Conservation (phyloP, 2,888 invertebrate species). For the Kuschelorhynchus macadamiae region DNA sequence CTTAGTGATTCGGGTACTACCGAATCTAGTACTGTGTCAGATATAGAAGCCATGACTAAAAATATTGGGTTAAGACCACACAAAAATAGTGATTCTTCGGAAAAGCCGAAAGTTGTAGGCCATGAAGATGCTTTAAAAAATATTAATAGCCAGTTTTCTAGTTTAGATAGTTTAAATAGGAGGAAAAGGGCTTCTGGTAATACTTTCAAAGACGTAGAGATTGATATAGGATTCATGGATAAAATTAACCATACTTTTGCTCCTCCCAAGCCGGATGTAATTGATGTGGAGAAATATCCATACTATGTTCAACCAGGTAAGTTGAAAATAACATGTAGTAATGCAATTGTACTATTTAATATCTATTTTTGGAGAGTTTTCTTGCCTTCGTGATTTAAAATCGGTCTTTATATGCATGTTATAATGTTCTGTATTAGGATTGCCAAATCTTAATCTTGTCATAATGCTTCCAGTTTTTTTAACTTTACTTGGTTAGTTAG, state of each 20-base stretch:
- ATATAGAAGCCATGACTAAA: slow-evolving; percentile 18
- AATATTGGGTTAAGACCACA: not conserved
- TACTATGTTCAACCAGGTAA: slow-evolving; percentile 70
- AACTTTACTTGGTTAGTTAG: too few relatives aligned
- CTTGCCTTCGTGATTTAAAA: too few relatives aligned
- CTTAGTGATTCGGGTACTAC: slow-evolving; percentile 13
- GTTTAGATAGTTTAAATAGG: slow-evolving; percentile 10
- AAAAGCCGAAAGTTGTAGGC: slow-evolving; percentile 24
- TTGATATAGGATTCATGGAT: slow-evolving; percentile 60
- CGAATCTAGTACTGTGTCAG: slow-evolving; percentile 29
- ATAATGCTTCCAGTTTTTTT: too few relatives aligned
- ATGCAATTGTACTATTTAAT: too few relatives aligned
- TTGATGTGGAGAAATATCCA: slow-evolving; percentile 73
- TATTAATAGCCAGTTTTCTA: not conserved
- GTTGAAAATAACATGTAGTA: not conserved
- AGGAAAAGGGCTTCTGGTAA: slow-evolving; percentile 39
- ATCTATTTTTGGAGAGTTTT: too few relatives aligned
- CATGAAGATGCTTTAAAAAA: not conserved
- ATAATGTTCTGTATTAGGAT: too few relatives aligned
- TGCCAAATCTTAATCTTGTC: too few relatives aligned
- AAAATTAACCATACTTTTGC: slow-evolving; percentile 55
- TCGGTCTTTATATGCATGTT: too few relatives aligned
- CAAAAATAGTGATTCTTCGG: not conserved
- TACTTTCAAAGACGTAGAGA: slow-evolving; percentile 58
- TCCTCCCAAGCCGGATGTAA: slow-evolving; percentile 40